Evolutionary conservation across 2,113 vertebrate species (phyloP).

Genomic region (Sphyrna mokarran): DNA sequence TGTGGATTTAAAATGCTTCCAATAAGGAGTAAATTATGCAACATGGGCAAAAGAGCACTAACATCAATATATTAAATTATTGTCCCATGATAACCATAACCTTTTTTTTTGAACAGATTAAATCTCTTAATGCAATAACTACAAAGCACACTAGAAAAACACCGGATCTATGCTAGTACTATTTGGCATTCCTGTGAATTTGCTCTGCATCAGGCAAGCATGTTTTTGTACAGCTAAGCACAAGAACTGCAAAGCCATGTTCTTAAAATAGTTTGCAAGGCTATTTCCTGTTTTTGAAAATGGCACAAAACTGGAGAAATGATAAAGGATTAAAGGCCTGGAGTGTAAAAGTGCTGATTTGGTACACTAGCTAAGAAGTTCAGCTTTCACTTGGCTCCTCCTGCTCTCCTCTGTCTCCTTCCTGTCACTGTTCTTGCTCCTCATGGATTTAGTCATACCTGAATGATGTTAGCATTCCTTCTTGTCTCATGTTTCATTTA

Average conservation of each 20-base stretch:
- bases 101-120: not conserved
- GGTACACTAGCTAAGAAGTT: not conserved
- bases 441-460: not conserved
- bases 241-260: not conserved
- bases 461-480: not conserved
- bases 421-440: not conserved
- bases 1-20: not conserved
- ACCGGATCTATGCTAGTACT: not conserved
- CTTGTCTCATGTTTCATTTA: not conserved
- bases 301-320: not conserved
- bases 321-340: not conserved
- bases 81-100: not conserved
- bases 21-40: not conserved
- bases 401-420: not conserved
- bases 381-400: not conserved
- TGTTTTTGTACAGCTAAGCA: not conserved
- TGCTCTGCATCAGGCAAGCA: not conserved
- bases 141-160: not conserved
- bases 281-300: constrained; percentile 7
- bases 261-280: not conserved
- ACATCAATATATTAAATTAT: not conserved
- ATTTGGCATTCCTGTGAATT: not conserved
- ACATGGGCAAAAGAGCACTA: not conserved
- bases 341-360: not conserved
- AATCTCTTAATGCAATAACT: not conserved